Conservation (phyloP, 2,797 vertebrate species). For the Acanthornis magna region DNA sequence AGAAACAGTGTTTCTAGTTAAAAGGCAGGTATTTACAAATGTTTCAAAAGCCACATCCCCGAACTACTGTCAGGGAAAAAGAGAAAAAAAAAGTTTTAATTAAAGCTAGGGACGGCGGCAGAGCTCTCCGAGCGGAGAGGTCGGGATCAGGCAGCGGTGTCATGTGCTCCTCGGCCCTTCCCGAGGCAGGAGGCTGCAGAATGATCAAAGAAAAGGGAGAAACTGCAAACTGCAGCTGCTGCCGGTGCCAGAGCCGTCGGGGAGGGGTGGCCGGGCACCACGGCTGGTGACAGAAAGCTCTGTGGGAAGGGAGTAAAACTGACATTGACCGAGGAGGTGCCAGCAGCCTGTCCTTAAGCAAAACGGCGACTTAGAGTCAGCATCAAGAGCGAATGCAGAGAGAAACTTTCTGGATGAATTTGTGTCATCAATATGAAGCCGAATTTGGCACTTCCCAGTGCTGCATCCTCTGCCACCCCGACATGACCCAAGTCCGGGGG, state of each 20-base stretch:
- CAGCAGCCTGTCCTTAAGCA: background rate
- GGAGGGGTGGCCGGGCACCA: background rate
- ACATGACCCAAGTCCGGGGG: background rate
- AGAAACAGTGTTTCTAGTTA: background rate
- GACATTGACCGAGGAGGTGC: background rate
- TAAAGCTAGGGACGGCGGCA: background rate
- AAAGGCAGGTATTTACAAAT: background rate
- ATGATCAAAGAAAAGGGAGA: background rate
- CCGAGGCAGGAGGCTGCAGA: background rate
- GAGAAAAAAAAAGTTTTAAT: background rate
- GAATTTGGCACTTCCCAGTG: background rate
- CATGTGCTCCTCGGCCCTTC: background rate
- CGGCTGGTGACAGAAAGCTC: background rate
- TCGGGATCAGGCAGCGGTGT: background rate
- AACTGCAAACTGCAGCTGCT: background rate
- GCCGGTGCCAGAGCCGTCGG: background rate
- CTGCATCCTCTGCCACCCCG: fast-evolving
- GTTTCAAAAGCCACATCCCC: background rate
- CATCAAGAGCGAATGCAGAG: background rate
- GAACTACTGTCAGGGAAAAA: background rate
- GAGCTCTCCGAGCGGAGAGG: background rate
- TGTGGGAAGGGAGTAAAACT: background rate
- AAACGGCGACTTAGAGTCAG: background rate
- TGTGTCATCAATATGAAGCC: background rate
- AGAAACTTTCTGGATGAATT: background rate